A percentile compares a stretch with the other conserved stretches of the same genome.
Evolutionary conservation across 1,140 invertebrate genomes (phyloP).

Genomic region (Diplogasteroides magnus): DNA sequence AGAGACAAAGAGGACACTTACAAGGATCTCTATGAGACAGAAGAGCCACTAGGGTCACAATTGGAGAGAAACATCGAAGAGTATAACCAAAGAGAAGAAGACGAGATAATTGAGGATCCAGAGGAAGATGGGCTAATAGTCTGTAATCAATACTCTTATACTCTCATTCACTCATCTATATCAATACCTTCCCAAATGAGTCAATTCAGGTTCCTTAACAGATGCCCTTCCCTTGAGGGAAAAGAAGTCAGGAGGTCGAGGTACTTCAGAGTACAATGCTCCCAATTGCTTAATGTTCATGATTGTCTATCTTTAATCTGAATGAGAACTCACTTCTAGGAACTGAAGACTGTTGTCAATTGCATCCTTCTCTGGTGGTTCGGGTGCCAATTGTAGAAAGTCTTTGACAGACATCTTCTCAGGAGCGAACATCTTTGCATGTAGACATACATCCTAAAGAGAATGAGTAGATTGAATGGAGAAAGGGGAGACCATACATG

Average conservation of each 20-base stretch:
- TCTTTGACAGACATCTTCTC: constrained; percentile 72
- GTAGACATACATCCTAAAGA: constrained; percentile 78
- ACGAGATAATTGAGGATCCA: constrained; percentile 86
- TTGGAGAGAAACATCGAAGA: constrained; percentile 85
- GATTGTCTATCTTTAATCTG: neutral
- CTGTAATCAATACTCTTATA: constrained; percentile 45
- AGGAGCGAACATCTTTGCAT: constrained; percentile 76
- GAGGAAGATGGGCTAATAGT: constrained; percentile 78
- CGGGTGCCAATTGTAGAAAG: constrained; percentile 74
- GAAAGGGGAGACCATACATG: constrained; percentile 53
- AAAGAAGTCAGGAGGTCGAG: too few species aligned
- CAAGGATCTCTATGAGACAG: constrained; percentile 72
- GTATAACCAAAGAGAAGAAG: constrained; percentile 80
- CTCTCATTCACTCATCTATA: neutral
- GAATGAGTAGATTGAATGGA: constrained; percentile 12
- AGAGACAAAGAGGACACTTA: too few species aligned
- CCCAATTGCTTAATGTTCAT: constrained; percentile 36
- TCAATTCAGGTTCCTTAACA: constrained; percentile 63
- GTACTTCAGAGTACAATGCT: constrained; percentile 32
- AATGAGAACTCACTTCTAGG: constrained; percentile 35
- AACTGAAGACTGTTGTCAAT: constrained; percentile 58
- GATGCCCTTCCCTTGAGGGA: constrained; percentile 3
- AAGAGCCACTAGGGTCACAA: constrained; percentile 82
- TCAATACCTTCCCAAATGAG: constrained; percentile 74
- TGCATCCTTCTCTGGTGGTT: constrained; percentile 73